Evolutionary conservation across 2,113 vertebrate species (phyloP), one percentile per base, ranked within the genome.

Genomic region (Corydoras maculifer): DNA sequence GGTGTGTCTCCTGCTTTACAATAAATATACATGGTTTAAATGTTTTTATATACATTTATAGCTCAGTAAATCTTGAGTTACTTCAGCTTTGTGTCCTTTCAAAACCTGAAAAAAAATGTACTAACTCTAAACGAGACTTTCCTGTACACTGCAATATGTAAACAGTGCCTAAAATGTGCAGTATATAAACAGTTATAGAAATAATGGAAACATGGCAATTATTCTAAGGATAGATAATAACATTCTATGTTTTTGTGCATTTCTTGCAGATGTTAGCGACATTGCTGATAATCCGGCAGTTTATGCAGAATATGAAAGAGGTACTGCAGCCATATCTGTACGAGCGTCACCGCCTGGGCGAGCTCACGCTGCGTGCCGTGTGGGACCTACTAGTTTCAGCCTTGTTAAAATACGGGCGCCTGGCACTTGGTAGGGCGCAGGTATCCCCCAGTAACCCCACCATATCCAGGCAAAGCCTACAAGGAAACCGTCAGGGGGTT

Each of bases 291-390:
- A 97, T 96, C 10, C 94, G 95, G 10, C 96, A 99, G 88, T 92
- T 99, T 82, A 89, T 99, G 78, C 95, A 96, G 86, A 98, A 98
- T 15, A 77, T 98, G 75, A 91, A 94, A 18, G 96, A 99, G 82
- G 95, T 95, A 68, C 88, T 96, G 7, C 95, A 98, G 88, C 96
- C 96, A 3, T 94, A 98, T 77, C 82, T 99, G 53, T 94, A 94
- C 32, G 92, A 91, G 51, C 91, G 92, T 18, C 90, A 98, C 75
- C 91, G 93, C 73, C 85, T 92, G 2, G 94, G 94, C 0, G 91
- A 96, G 81, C 89, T 98, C 2, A 90, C 83, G 1, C 68, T 91
- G 18, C 85, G 77, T 48, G 82, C 90, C 0, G 51, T 92, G 68
- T 91, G 89, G 80, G 92, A 93, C 77, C 82, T 94, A 65, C 82